These are phyloP conservation scores for Xanthia icteritia DNA, from an alignment of 2,888 invertebrate species.

Conservation along the genomic window DNA sequence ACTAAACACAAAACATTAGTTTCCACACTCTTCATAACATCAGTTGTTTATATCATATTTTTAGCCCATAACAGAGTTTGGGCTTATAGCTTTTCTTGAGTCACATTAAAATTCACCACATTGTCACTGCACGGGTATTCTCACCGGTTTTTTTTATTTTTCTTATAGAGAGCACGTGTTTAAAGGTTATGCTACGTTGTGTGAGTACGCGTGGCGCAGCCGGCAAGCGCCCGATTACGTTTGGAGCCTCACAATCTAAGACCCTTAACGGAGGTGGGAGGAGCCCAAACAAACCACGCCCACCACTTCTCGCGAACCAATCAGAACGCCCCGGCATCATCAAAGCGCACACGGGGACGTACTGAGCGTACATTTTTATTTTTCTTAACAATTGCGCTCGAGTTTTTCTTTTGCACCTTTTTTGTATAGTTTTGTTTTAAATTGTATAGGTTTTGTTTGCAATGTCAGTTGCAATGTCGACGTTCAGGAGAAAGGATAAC, in stretches of 20 bases:
- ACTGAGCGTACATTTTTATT: constrained; percentile 87
- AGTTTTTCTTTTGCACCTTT: constrained; percentile 79
- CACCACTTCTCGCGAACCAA: constrained; percentile 76
- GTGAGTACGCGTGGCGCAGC: constrained; percentile 85
- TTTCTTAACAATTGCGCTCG: constrained; percentile 73
- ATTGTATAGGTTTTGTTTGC: constrained; percentile 77
- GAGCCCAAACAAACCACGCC: constrained; percentile 81
- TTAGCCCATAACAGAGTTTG: constrained; percentile 60
- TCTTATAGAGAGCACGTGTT: constrained; percentile 77
- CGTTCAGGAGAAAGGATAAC: constrained; percentile 76
- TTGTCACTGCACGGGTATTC: constrained; percentile 61
- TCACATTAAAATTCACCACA: constrained; percentile 65
- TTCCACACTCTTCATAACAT: constrained; percentile 70
- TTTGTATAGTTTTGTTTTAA: constrained; percentile 80
- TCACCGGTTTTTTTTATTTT: constrained; percentile 58
- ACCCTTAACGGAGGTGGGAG: constrained; percentile 86
- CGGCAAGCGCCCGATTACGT: constrained; percentile 88
- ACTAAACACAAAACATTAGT: constrained; percentile 69
- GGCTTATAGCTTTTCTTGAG: constrained; percentile 45
- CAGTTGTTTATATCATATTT: constrained; percentile 65
- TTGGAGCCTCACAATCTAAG: constrained; percentile 81
- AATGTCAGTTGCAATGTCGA: constrained; percentile 83
- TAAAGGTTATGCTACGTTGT: constrained; percentile 71
- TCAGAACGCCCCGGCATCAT: constrained; percentile 76
- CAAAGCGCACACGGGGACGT: constrained; percentile 87